These are phyloP conservation scores for Aptenodytes patagonicus DNA, from an alignment of 2,113 vertebrate genomes.

Conservation along the genomic window DNA sequence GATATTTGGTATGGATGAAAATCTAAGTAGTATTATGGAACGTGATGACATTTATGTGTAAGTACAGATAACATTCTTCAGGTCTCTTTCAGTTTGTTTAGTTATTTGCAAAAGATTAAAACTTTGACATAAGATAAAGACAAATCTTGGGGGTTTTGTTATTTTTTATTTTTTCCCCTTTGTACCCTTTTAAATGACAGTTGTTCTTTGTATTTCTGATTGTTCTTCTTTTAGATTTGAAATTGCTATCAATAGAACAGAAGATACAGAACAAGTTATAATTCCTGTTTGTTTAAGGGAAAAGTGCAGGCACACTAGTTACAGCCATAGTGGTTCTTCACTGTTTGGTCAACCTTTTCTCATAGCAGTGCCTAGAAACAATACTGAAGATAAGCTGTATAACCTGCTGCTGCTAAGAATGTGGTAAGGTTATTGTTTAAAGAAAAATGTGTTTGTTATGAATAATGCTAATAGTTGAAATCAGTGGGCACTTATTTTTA, in stretches of 20 bases:
- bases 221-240: conserved; percentile 73
- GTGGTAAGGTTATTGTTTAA: conserved; percentile 77
- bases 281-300: conserved; percentile 95
- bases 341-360: conserved; percentile 96
- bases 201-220: not conserved
- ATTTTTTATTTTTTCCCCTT: not conserved
- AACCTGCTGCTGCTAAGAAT: conserved; percentile 92
- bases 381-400: conserved; percentile 96
- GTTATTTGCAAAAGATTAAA: not conserved
- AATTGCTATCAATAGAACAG: conserved; percentile 87
- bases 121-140: not conserved
- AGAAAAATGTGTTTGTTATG: not conserved
- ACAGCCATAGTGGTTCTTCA: conserved; percentile 92
- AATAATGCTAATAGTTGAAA: not conserved
- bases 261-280: conserved; percentile 93
- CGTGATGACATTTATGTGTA: conserved; percentile 98
- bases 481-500: not conserved
- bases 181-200: not conserved
- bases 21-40: conserved; percentile 98
- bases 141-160: not conserved
- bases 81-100: not conserved
- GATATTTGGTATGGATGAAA: conserved; percentile 96
- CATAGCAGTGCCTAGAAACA: conserved; percentile 90
- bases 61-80: conserved; percentile 65
- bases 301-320: conserved; percentile 94